A percentile compares a stretch with the other conserved stretches of the same genome.
phyloP scores from a whole-genome alignment of 2,888 invertebrate genomes.

The Dryobota labecula region DNA sequence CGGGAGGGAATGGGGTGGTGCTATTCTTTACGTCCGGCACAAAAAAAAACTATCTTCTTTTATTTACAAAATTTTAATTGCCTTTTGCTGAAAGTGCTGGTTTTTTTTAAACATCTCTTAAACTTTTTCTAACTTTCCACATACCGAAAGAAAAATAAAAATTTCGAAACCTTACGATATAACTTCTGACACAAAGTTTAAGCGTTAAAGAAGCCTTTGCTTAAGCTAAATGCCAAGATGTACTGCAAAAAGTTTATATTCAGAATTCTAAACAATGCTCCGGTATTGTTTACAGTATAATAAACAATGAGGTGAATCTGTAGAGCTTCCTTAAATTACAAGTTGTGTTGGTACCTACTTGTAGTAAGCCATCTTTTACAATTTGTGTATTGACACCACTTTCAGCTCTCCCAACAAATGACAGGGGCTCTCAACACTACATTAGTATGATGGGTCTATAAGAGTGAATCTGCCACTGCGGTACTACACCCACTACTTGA shows the following conservation, averaged over 20 bases:
- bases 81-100: too few species aligned
- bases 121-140: constrained; percentile 8
- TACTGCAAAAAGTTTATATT: constrained; percentile 52
- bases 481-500: constrained; percentile 25
- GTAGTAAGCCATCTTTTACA: not conserved
- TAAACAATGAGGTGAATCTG: constrained; percentile 40
- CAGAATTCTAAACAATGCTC: constrained; percentile 55
- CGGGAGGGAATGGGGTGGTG: too few species aligned
- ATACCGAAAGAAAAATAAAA: constrained; percentile 19
- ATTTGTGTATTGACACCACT: constrained; percentile 19
- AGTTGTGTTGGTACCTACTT: constrained; percentile 31
- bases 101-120: constrained; percentile 2
- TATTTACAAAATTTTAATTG: too few species aligned
- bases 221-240: constrained; percentile 46
- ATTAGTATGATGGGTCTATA: constrained; percentile 34
- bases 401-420: constrained; percentile 37
- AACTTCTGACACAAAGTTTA: constrained; percentile 49
- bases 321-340: constrained; percentile 45
- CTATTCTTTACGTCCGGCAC: too few species aligned
- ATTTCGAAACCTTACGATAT: constrained; percentile 19
- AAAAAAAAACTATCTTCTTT: too few species aligned
- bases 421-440: constrained; percentile 21
- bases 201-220: constrained; percentile 51
- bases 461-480: constrained; percentile 37
- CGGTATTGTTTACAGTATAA: constrained; percentile 42